Evolutionary conservation across 2,888 invertebrate genomes (phyloP).

Genomic region (Tridacna gigas): DNA sequence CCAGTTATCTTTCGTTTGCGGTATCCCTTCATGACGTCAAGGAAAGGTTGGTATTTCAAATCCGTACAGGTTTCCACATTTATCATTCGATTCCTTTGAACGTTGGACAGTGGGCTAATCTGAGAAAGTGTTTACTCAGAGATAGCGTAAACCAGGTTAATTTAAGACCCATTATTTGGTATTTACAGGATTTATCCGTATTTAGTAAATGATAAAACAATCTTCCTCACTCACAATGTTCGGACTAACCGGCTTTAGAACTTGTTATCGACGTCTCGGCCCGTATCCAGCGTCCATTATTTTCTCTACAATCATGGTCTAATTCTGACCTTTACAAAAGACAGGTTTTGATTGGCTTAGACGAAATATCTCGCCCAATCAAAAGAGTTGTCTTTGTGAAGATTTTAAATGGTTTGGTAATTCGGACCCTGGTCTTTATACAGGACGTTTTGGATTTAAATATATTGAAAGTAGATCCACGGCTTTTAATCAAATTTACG

Average conservation of each 20-base stretch:
- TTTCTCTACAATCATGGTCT: too few relatives aligned
- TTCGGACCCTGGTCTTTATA: too few relatives aligned
- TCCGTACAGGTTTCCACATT: conserved; percentile 31
- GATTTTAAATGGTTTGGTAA: too few relatives aligned
- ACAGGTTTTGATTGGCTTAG: too few relatives aligned
- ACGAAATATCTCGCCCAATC: too few relatives aligned
- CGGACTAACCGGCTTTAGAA: background rate
- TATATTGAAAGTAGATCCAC: too few relatives aligned
- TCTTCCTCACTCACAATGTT: conserved; percentile 15
- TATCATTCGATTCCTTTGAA: conserved; percentile 38
- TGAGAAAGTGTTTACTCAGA: conserved; percentile 46
- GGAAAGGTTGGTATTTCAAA: conserved; percentile 40
- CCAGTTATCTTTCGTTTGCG: background rate
- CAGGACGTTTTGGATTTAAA: too few relatives aligned
- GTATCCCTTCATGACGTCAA: background rate
- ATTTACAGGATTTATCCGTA: conserved; percentile 41
- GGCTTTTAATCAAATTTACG: too few relatives aligned
- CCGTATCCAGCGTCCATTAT: too few relatives aligned
- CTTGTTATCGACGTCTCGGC: background rate
- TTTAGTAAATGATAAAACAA: conserved; percentile 53
- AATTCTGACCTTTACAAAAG: too few relatives aligned
- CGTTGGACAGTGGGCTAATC: conserved; percentile 38
- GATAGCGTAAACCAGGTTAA: conserved; percentile 41
- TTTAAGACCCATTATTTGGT: conserved; percentile 39
- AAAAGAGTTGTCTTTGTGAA: too few relatives aligned